A percentile compares a stretch with the other conserved stretches of the same genome.
phyloP scores from a whole-genome alignment of 2,113 vertebrate genomes.

The Phoenicopterus ruber region DNA sequence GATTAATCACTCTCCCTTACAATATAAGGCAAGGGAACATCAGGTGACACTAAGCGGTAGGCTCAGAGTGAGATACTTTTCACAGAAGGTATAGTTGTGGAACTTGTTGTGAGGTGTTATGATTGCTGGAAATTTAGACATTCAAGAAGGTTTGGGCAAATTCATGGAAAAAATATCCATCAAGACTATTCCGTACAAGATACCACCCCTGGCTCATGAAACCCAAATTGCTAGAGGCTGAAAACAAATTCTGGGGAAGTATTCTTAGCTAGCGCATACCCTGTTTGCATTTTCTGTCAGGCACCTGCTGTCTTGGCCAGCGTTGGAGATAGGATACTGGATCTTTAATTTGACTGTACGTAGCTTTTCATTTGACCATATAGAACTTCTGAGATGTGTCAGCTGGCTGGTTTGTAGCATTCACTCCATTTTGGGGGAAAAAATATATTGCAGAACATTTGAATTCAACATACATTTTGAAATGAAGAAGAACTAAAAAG shows the following conservation, averaged over 20 bases:
- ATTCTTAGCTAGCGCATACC: neutral
- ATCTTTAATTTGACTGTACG: neutral
- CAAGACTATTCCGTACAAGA: neutral
- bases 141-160: neutral
- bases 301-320: neutral
- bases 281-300: neutral
- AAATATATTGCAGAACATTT: neutral
- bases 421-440: accelerated
- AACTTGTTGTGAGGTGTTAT: neutral
- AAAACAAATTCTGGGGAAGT: neutral
- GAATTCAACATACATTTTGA: neutral
- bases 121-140: neutral
- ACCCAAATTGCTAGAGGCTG: neutral
- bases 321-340: neutral
- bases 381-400: neutral
- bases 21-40: neutral
- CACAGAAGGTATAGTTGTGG: neutral
- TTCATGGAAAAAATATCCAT: neutral
- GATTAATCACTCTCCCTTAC: neutral
- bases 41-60: neutral
- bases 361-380: neutral
- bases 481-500: neutral
- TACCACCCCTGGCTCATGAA: neutral
- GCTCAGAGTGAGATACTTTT: neutral
- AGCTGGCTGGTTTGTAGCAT: neutral